Evolutionary conservation across 30 jellyfish, hydroid and myxozoan species (phyloP), one percentile per base, ranked within the genome.

Genomic region (Aurelia sp.): DNA sequence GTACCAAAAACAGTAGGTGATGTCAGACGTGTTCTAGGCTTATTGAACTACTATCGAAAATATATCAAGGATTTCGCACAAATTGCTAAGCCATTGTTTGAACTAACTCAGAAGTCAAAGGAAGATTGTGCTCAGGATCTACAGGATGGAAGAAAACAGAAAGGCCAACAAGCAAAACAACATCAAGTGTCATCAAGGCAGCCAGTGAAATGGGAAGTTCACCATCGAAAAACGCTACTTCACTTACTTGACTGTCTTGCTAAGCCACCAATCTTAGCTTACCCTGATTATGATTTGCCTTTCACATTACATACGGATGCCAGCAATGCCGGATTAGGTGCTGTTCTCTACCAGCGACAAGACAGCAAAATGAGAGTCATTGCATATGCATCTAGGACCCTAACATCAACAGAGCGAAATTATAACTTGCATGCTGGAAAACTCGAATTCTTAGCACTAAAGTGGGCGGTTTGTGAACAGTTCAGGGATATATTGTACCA

Each of bases 381-480:
- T 27, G 91, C 80, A 8, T 77, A 87, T 60, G 81, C 77, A 22
- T 85, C 87, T 35, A 51, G 87, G 20, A 76, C 73, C 18, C 84
- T 87, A 70, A 7, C 73, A 7, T 27, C 74, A 51, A 82, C 91
- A 8, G 89, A 85, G 63, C 63, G 55, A 31, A 74, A 74, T 13
- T 85, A 50, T 24, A 89, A 85, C 35, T 52, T 58, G 4, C 95
- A 85, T 74, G 27, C 72, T 17, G 89, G 89, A 3, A 85, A 85
- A 63, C 64, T 73, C 53, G 95, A 85, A 40, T 53, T 76, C 61
- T 72, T 88, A 16, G 97, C 86, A 33, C 44, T 78, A 12, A 80
- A 80, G 64, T 62, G 93, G 97, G 93, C 90, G 0, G 47, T 89
- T 20, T 31, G 78, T 47, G 90, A 89, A 12, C 84, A 89, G 19